Base-by-base conservation (phyloP, 2,888 invertebrate genomes). In the Anoncus sp. region DNA sequence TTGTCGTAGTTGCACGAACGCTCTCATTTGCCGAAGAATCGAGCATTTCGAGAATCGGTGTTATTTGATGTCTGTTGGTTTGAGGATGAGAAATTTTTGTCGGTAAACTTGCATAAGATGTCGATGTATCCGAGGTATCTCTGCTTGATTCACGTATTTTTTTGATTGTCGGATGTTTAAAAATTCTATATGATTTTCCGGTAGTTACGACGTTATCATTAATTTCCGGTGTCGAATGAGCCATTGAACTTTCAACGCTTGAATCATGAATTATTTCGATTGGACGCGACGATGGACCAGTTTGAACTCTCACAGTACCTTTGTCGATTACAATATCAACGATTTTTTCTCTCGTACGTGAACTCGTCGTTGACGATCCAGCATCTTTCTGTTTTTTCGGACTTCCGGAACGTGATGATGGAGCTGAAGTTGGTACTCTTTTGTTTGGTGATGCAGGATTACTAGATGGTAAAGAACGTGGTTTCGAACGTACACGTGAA, bases 41-140 rank as follows among this genome's bases (percentile, higher is more conserved):
- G 2, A 91, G 78, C 73, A 91, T 80, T 51, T 91, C 90, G 2
- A 90, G 80, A 43, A 91, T 87, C 6, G 89, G 86, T 1, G 89
- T 88, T 35, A 85, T 87, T 5, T 83, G 82, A 18, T 80, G 83
- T 14, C 65, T 75, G 6, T 73, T 27, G 1, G 83, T 75, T n/a
- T 85, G 38, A 18, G 84, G 35, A 0, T 80, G 51, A 6, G 81
- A 85, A 14, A 20, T 84, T 3, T 81, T 24, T 0, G 85, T 72
- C 7, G 90, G 90, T n/a, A 87, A 87, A 81, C 90, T 90, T 4
- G 87, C 87, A 49, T 89, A 91, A 0, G 90, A 90, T 0, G 91
- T 90, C 9, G 91, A 91, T 2, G 89, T 84, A 16, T 90, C 90
- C 1, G 91, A 90, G 1, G 85, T 81, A 3, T 90, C 88, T 18